Conservation (phyloP, 2,888 invertebrate genomes). For the Macroteleia sp. region DNA sequence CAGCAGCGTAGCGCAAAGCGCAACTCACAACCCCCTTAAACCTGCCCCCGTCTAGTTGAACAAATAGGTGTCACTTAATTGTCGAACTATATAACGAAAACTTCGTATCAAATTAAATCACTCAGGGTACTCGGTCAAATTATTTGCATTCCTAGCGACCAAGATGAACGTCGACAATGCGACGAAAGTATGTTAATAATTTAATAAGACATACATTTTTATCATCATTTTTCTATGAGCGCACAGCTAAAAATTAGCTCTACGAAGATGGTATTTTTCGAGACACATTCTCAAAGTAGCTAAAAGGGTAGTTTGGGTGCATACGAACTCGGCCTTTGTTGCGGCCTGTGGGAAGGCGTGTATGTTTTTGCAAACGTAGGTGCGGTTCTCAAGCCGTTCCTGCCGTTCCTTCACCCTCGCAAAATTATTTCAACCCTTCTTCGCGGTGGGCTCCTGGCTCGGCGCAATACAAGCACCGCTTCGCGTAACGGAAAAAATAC, state of each 20-base stretch:
- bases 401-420: conserved; percentile 71
- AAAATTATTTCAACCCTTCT: conserved; percentile 82
- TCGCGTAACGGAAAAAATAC: conserved; percentile 74
- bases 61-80: conserved; percentile 52
- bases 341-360: conserved; percentile 73
- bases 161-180: not conserved
- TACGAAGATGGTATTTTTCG: conserved; percentile 27
- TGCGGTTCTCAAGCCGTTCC: conserved; percentile 80
- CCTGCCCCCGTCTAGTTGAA: conserved; percentile 11
- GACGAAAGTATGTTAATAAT: conserved; percentile 25
- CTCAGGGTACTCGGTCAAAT: not conserved
- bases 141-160: conserved; percentile 13
- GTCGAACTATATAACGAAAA: conserved; percentile 37
- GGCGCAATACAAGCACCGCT: conserved; percentile 37
- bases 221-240: conserved; percentile 10
- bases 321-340: conserved; percentile 78
- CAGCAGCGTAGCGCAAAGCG: conserved; percentile 26
- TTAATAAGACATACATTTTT: conserved; percentile 22
- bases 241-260: conserved; percentile 33
- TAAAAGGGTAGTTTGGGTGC: conserved; percentile 54
- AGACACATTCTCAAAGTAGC: conserved; percentile 42
- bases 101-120: conserved; percentile 21
- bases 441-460: conserved; percentile 53
- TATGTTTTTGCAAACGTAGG: conserved; percentile 80
- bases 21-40: conserved; percentile 16